Evolutionary conservation across 2,113 vertebrate species (phyloP), one percentile per base, ranked within the genome.

Genomic region (Chascanopsetta lugubris): DNA sequence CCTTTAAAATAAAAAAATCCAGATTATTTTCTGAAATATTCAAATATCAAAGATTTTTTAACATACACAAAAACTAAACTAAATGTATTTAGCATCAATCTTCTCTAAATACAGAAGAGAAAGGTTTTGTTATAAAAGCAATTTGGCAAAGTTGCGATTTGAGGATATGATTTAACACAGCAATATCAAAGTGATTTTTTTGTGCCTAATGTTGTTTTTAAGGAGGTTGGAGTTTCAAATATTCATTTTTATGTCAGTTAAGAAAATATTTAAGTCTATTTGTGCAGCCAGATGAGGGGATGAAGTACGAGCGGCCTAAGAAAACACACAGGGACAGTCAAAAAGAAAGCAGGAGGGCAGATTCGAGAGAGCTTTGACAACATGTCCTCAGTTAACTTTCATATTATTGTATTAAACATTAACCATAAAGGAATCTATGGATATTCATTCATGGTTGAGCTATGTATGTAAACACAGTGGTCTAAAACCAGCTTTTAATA

Each of bases 301-400:
- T 75, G 18, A 27, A 53, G 27, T 38, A 25, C 10, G 43, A 57
- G 48, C 30, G 50, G 80, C 90, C 85, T 89, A 87, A 69, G 72
- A 62, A 83, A 87, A 67, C 80, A 87, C 47, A 62, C 69, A 74
- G 54, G 50, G 75, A 43, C 32, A 70, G 53, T 66, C n/a, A 61
- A 75, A 82, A 67, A 82, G 60, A 60, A 68, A 82, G 69, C 48
- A 58, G 58, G 71, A 69, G 76, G 60, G 48, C 12, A 30, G 30
- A 48, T 67, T 70, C 72, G 65, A 61, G 38, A 80, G 51, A 55
- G 15, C 51, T n/a, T 65, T 29, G 71, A 60, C n/a, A 58, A 9
- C 27, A 4, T 61, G 55, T 59, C 58, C 71, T 77, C 54, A 2
- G 13, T 73, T 32, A 83, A 79, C 36, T 59, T 46, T 36, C 30